These are phyloP conservation scores for Sebastes kiyomatsui DNA, from an alignment of 2,797 vertebrate genomes.

Conservation along the genomic window DNA sequence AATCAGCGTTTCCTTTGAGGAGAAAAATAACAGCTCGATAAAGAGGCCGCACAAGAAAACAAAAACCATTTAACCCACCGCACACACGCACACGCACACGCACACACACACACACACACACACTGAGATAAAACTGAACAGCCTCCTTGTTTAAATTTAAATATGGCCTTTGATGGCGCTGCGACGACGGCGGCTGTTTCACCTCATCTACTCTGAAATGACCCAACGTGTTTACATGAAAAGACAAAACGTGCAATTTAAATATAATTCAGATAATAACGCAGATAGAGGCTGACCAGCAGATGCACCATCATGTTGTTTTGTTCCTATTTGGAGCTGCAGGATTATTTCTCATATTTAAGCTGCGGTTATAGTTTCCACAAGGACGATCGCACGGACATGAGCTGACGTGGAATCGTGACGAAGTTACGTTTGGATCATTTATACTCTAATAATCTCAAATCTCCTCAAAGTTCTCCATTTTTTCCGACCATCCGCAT, in stretches of 20 bases:
- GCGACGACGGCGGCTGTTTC: conserved; percentile 4
- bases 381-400: no score
- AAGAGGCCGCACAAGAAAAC: conserved; percentile 23
- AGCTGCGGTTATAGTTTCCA: no score
- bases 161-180: conserved; percentile 33
- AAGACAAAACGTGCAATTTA: conserved; percentile 25
- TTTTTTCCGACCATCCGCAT: rapidly evolving
- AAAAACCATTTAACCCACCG: conserved; percentile 38
- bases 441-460: no score
- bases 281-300: neutral
- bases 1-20: conserved; percentile 64
- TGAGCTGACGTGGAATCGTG: no score
- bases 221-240: conserved; percentile 20
- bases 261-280: conserved; percentile 38
- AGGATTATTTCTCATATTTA: neutral
- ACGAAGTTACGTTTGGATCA: no score
- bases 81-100: neutral
- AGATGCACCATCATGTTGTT: neutral
- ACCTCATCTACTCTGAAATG: conserved; percentile 34
- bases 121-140: conserved; percentile 15
- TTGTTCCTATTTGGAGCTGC: neutral
- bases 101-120: neutral
- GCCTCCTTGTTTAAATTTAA: conserved; percentile 40
- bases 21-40: conserved; percentile 64
- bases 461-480: no score